A percentile compares a stretch with the other conserved stretches of the same genome.
Conservation (phyloP, 1,140 invertebrate species). For the Papilio polytes region DNA sequence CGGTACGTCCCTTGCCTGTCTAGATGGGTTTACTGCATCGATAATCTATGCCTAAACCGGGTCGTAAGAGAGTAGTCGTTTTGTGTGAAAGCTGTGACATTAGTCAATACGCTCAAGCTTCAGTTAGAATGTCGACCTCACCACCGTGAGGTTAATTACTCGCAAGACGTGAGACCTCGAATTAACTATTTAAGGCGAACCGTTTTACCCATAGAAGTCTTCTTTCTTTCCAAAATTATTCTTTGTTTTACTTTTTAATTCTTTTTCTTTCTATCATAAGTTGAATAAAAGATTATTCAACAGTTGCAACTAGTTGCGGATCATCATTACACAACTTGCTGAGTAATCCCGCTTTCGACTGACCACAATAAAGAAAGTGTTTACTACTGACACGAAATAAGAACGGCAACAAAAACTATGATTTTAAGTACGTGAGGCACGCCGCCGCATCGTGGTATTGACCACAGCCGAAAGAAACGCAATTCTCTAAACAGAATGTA, state of each 20-base stretch:
- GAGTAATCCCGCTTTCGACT: conserved; percentile 50
- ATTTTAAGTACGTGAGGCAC: conserved; percentile 12
- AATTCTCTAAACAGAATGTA: conserved; percentile 4
- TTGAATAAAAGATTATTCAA: background rate
- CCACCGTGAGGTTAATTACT: conserved; percentile 33
- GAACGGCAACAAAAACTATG: conserved; percentile 38
- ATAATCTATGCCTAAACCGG: background rate
- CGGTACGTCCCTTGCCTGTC: background rate
- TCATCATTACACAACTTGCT: conserved; percentile 46
- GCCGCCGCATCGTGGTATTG: conserved; percentile 5
- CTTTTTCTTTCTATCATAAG: background rate
- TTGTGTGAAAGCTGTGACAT: conserved; percentile 37
- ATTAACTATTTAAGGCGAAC: background rate
- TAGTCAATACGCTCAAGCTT: conserved; percentile 20
- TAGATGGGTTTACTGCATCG: background rate
- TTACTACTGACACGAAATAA: conserved; percentile 52
- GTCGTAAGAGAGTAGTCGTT: background rate
- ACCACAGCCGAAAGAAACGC: background rate
- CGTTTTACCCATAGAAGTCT: background rate
- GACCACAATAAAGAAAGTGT: conserved; percentile 55
- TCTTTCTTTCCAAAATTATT: background rate
- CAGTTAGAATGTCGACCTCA: conserved; percentile 28
- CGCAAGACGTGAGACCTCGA: background rate
- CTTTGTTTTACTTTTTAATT: background rate
- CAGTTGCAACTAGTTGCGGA: conserved; percentile 9